Conservation (phyloP, 2,113 vertebrate species). For the Cyrtonyx montezumae region DNA sequence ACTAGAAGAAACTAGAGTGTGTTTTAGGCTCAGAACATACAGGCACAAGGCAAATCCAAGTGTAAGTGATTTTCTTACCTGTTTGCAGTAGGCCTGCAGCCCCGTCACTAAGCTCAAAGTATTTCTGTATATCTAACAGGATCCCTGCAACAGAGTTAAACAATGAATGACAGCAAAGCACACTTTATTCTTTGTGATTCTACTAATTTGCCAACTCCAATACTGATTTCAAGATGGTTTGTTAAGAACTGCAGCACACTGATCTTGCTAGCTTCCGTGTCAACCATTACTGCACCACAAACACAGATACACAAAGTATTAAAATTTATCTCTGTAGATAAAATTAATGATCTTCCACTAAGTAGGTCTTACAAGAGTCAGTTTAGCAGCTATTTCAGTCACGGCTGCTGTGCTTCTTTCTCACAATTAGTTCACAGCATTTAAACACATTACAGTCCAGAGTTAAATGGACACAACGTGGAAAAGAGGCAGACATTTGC, state of each 20-base stretch:
- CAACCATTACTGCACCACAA: background rate
- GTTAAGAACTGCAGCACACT: background rate
- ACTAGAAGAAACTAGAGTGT: background rate
- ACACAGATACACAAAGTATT: background rate
- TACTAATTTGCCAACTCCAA: background rate
- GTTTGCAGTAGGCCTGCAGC: slow-evolving; percentile 89
- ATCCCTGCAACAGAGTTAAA: slow-evolving; percentile 81
- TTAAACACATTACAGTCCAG: background rate
- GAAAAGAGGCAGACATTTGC: background rate
- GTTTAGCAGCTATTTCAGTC: background rate
- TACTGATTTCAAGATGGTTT: background rate
- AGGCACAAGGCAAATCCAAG: background rate
- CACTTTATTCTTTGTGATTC: background rate
- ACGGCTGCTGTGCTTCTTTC: background rate
- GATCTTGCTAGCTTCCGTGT: background rate
- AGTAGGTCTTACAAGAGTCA: accelerated
- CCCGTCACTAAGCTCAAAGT: slow-evolving; percentile 83
- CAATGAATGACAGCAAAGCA: background rate
- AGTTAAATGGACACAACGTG: background rate
- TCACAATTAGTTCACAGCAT: background rate
- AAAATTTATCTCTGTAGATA: background rate
- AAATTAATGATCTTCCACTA: background rate
- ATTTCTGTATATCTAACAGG: slow-evolving; percentile 86
- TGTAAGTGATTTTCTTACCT: slow-evolving; percentile 76
- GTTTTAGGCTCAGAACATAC: background rate